A percentile compares a stretch with the other conserved stretches of the same genome.
Evolutionary conservation across 2,888 invertebrate species (phyloP).

Genomic region (Agelastica alni): DNA sequence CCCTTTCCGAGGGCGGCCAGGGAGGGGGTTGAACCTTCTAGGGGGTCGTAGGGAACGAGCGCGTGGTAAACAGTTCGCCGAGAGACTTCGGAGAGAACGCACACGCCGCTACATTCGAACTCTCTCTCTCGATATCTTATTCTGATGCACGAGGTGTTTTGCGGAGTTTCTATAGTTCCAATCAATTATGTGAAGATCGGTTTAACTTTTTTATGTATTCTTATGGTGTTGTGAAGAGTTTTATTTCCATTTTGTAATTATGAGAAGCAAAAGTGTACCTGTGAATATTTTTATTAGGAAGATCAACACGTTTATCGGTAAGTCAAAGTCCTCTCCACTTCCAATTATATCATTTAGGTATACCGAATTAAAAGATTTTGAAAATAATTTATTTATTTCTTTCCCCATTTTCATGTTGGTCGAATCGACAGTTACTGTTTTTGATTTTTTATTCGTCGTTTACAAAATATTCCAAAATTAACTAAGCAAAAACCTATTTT

Average conservation of each 20-base stretch:
- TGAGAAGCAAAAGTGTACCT: slow-evolving; percentile 45
- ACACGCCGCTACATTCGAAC: slow-evolving; percentile 30
- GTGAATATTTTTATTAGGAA: slow-evolving; percentile 44
- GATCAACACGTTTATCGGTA: slow-evolving; percentile 43
- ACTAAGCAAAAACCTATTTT: too few relatives aligned
- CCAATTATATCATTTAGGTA: too few relatives aligned
- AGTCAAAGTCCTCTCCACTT: slow-evolving; percentile 19
- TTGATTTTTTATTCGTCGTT: too few relatives aligned
- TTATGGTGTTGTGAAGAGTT: slow-evolving; percentile 10
- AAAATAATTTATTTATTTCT: not conserved
- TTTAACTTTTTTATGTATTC: slow-evolving; percentile 4
- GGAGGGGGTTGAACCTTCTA: slow-evolving; percentile 42
- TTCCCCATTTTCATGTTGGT: not conserved
- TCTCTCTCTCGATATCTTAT: not conserved
- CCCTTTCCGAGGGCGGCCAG: slow-evolving; percentile 34
- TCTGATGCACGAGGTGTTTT: slow-evolving; percentile 18
- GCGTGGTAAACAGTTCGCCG: slow-evolving; percentile 48
- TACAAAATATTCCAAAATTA: too few relatives aligned
- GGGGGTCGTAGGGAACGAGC: slow-evolving; percentile 36
- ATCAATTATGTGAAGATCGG: slow-evolving; percentile 5
- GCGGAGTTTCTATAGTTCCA: not conserved
- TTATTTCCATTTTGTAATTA: slow-evolving; percentile 23
- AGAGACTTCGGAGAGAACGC: slow-evolving; percentile 39
- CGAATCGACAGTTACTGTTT: too few relatives aligned
- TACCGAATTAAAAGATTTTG: too few relatives aligned